Percentiles rank a stretch among this genome's conserved stretches.
phyloP scores from a whole-genome alignment of 2,888 invertebrate species.

The Leptopilina syphax region DNA sequence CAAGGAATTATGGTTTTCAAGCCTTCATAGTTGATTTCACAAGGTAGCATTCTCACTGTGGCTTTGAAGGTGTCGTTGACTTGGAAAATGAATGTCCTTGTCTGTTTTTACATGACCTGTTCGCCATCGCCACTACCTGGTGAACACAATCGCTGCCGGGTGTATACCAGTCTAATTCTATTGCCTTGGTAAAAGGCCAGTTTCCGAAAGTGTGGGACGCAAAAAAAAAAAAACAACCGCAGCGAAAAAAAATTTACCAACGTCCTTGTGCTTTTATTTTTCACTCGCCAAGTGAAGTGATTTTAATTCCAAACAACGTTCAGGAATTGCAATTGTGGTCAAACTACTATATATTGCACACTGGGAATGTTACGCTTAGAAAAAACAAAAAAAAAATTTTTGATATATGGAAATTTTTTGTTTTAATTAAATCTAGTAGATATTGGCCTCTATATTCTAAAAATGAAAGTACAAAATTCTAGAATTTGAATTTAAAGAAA shows the following conservation, averaged over 20 bases:
- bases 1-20: constrained; percentile 1
- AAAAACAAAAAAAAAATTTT: too few species aligned
- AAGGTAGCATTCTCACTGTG: constrained; percentile 27
- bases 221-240: not conserved
- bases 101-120: constrained; percentile 37
- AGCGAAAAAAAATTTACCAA: constrained; percentile 7
- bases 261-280: constrained; percentile 36
- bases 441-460: too few species aligned
- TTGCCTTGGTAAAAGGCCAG: constrained; percentile 32
- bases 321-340: not conserved
- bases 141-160: constrained; percentile 35
- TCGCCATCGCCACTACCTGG: constrained; percentile 33
- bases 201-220: constrained; percentile 28
- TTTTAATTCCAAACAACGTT: constrained; percentile 10
- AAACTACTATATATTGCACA: not conserved
- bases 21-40: constrained; percentile 33
- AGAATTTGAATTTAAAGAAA: too few species aligned
- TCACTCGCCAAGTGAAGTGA: constrained; percentile 7
- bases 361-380: too few species aligned
- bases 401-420: too few species aligned
- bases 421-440: too few species aligned
- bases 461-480: too few species aligned
- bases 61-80: constrained; percentile 25
- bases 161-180: constrained; percentile 31
- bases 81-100: constrained; percentile 32